Evolutionary conservation across 2,888 invertebrate genomes (phyloP), one percentile per base, ranked within the genome.

Genomic region (Holacanthella duospinosa): DNA sequence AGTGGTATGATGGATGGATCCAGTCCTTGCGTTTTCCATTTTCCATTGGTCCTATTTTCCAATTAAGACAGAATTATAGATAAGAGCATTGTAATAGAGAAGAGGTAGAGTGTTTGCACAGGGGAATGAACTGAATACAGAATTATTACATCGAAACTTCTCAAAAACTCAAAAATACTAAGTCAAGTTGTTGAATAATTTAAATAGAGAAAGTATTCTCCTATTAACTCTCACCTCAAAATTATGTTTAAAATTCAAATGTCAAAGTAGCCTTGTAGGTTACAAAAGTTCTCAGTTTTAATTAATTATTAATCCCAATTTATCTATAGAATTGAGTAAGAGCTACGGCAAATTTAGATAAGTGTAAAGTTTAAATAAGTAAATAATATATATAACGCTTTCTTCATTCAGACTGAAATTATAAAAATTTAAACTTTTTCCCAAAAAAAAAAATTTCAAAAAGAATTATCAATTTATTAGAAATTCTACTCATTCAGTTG

Each of bases 1-100:
- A 9, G 6, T 21, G 16, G 6, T 48, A n/a, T 48, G 48, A 48
- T 48, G 48, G 48, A 48, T 48, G 6, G 48, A 36, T 36, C 9
- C 36, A 36, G 26, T 19, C n/a, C 16, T 29, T 56, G 56, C 12
- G 29, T 28, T 28, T 28, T 56, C 19, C n/a, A 1, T 9, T 25
- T 55, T 55, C 26, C 55, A n/a, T 55, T 25, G 26, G n/a, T 26
- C 24, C 55, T 19, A 29, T 29, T 56, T 56, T 4, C 56, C 29
- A 56, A 56, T 56, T 28, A 56, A 29, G 24, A 29, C 24, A 28
- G 29, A 56, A 56, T 56, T 56, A 56, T 56, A 56, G 56, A 28
- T 56, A 29, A 29, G n/a, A n/a, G 24, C 6, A 56, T 26, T 19
- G 29, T 19, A 21, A 56, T 27, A 28, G n/a, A n/a, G n/a, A 56